These are phyloP conservation scores for Sapayoa aenigma DNA, from an alignment of 2,113 vertebrate genomes.

Conservation along the genomic window DNA sequence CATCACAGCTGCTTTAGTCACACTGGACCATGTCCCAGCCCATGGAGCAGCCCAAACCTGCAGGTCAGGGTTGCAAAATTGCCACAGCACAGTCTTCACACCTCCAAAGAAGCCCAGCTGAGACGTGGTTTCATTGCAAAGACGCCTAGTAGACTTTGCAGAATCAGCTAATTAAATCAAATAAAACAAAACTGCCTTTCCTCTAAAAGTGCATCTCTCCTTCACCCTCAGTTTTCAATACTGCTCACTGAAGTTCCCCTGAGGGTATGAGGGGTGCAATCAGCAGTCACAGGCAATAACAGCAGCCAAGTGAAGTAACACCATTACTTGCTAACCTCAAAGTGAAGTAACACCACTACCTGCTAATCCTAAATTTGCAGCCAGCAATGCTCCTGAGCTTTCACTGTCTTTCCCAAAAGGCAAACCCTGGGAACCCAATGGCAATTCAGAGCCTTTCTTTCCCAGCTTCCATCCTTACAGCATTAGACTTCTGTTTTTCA, in stretches of 20 bases:
- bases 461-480: background rate
- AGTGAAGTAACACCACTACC: background rate
- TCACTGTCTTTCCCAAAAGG: fast-evolving
- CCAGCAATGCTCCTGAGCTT: background rate
- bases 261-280: background rate
- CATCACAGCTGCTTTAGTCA: background rate
- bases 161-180: background rate
- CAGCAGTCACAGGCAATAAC: background rate
- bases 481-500: background rate
- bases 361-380: background rate
- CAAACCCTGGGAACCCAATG: background rate
- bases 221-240: background rate
- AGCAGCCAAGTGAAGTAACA: background rate
- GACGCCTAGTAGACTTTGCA: fast-evolving
- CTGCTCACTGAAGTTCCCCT: background rate
- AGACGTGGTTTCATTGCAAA: fast-evolving
- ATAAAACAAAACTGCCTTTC: background rate
- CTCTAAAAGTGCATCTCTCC: background rate
- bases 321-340: background rate
- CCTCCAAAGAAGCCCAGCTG: background rate
- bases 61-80: background rate
- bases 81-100: background rate
- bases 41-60: background rate
- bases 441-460: background rate
- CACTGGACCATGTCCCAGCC: background rate